Evolutionary conservation across 2,888 invertebrate genomes (phyloP).

Genomic region (Latheticus oryzae): DNA sequence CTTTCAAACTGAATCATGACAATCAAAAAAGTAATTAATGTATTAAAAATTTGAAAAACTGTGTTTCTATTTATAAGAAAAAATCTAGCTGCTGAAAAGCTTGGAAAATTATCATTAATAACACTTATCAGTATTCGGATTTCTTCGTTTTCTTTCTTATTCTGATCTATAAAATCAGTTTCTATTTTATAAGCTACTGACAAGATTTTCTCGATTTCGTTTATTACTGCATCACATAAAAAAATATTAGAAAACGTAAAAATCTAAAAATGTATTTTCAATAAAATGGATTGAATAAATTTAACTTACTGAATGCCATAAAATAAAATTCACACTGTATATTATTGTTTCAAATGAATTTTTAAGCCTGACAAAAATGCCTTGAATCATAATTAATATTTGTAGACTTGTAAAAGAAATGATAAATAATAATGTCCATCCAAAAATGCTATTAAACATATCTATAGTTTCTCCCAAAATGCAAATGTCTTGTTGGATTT

Average conservation of each 20-base stretch:
- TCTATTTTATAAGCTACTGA: background rate
- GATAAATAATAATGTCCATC: conserved; percentile 4
- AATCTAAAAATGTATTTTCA: background rate
- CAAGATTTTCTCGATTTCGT: background rate
- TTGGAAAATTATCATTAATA: background rate
- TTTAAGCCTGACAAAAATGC: background rate
- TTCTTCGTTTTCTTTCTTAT: background rate
- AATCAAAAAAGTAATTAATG: conserved; percentile 4
- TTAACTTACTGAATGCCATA: background rate
- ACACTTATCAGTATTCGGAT: background rate
- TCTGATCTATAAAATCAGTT: background rate
- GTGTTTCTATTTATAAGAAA: conserved; percentile 4
- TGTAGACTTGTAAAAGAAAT: background rate
- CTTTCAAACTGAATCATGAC: conserved; percentile 15
- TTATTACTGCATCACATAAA: background rate
- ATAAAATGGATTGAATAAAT: background rate
- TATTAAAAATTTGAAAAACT: background rate
- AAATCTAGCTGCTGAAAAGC: conserved; percentile 6
- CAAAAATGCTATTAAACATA: conserved; percentile 6
- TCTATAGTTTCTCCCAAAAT: background rate
- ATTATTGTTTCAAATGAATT: background rate
- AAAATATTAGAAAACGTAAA: background rate
- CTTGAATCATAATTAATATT: too few species aligned
- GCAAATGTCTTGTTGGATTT: background rate
- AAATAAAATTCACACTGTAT: background rate